Conservation (phyloP, 2,113 vertebrate genomes). For the Vidua macroura region DNA sequence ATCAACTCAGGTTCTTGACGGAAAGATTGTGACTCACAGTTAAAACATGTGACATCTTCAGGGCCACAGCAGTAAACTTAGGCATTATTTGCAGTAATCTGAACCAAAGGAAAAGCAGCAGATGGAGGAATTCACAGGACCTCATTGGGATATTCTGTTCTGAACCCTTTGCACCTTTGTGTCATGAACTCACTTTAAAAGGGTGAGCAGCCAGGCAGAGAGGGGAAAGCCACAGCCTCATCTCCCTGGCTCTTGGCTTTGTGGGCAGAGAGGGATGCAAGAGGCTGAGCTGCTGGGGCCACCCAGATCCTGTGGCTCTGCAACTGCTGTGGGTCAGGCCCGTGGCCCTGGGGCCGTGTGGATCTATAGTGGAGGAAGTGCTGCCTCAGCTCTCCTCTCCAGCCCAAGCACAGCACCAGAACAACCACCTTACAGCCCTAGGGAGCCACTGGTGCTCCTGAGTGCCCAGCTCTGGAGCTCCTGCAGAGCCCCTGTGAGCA, state of each 20-base stretch:
- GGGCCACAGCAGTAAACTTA: neutral
- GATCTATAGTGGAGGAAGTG: neutral
- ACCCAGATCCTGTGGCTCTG: neutral
- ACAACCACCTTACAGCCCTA: neutral
- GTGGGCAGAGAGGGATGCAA: neutral
- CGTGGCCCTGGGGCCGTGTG: accelerated
- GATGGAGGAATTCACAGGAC: neutral
- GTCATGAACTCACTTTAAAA: neutral
- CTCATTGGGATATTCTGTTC: neutral
- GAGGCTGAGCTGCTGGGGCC: neutral
- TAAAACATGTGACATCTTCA: neutral
- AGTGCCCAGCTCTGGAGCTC: neutral
- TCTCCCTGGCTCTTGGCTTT: neutral
- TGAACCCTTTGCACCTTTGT: neutral
- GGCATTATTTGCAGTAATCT: neutral
- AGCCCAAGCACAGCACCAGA: neutral
- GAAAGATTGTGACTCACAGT: neutral
- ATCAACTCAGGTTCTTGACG: neutral
- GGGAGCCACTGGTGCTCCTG: neutral
- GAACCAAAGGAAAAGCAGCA: neutral
- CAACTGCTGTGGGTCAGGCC: neutral
- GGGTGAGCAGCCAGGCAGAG: neutral
- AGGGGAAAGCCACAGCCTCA: neutral
- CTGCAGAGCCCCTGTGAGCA: neutral
- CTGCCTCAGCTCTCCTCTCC: neutral